Evolutionary conservation across 2,797 vertebrate genomes (phyloP), one percentile per base, ranked within the genome.

Genomic region (Nothura maculosa): DNA sequence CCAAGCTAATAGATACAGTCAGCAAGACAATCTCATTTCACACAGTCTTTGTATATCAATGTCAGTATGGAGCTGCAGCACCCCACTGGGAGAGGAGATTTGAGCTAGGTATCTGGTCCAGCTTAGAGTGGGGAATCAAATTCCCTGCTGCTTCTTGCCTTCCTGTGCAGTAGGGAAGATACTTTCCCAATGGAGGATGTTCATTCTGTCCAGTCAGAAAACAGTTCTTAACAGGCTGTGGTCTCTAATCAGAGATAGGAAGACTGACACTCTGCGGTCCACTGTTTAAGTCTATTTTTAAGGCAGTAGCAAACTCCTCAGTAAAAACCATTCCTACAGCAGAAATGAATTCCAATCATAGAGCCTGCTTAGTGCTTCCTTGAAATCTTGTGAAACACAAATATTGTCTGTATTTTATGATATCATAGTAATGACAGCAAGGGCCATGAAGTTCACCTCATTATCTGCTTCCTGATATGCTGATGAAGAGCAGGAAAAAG

Each of bases 401-500:
- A 18, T 28, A n/a, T 30, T 82, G 34, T 58, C 25, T 82, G 60
- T 10, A 21, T 62, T 47, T 85, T 72, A 61, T 22, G n/a, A 40
- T 48, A 25, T 34, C n/a, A 47, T 60, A 16, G 4, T 9, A 89
- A 12, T 61, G 74, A 48, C 24, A 72, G 32, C 11, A 28, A 54
- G 5, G 18, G 22, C 32, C 24, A 40, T 42, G 20, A 10, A 64
- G 30, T 64, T 84, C 42, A 81, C n/a, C 28, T 92, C 27, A 75
- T 86, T 86, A 38, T 62, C 55, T 92, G 19, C 25, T 89, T 73
- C 40, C 57, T 48, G 68, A 54, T 30, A 20, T 81, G 32, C 81
- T 38, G 32, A 70, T 32, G 58, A 86, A 38, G 27, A 87, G 21
- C 24, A 64, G 55, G 74, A 69, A 48, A 76, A 69, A 27, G 4